Evolutionary conservation across 2,113 vertebrate species (phyloP).

Genomic region (Daphoenositta chrysoptera): DNA sequence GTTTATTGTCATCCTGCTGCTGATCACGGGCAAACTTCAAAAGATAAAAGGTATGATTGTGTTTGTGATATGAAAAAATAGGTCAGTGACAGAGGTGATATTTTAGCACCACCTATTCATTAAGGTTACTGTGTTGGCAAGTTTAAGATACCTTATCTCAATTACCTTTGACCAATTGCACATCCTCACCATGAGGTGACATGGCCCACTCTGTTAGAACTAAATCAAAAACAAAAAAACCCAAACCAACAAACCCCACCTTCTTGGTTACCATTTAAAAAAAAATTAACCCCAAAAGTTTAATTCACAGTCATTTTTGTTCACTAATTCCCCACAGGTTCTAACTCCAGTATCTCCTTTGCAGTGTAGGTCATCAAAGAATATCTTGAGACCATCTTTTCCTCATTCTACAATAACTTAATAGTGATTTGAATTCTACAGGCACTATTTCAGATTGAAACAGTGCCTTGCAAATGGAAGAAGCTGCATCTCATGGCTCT

Average conservation of each 20-base stretch:
- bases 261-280: neutral
- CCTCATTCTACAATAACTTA: neutral
- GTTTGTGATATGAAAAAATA: neutral
- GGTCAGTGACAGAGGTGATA: neutral
- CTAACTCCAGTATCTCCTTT: neutral
- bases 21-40: neutral
- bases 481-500: neutral
- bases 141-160: neutral
- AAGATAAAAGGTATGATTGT: neutral
- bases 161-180: neutral
- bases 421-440: neutral
- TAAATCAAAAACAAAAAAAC: neutral
- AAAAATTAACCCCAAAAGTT: neutral
- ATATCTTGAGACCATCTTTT: neutral
- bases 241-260: accelerated
- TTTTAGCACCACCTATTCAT: neutral
- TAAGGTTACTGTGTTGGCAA: neutral
- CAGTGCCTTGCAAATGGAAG: neutral
- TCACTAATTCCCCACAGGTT: neutral
- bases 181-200: neutral
- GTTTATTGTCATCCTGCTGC: neutral
- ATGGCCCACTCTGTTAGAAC: neutral
- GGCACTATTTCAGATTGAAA: neutral
- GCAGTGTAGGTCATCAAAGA: neutral
- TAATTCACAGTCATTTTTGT: neutral